Base-by-base conservation (phyloP, 2,888 invertebrate species). In the Steinernema scapterisci region DNA sequence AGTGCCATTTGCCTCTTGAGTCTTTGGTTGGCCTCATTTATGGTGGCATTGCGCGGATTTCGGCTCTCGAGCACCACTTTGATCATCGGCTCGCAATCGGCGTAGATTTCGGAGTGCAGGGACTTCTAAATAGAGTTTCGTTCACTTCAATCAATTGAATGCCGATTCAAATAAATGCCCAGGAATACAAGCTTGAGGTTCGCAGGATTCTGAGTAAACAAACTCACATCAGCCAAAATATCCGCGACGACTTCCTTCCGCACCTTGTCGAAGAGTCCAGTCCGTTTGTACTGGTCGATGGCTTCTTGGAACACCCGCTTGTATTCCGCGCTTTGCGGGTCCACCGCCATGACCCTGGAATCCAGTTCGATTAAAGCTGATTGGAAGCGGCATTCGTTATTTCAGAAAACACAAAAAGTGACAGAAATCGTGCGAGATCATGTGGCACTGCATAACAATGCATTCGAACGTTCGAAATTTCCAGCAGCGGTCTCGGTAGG, bases 211-310 rank as follows among this genome's bases (percentile, higher is more conserved):
- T 38, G 38, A 38, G 38, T 9, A 38, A 16, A 44, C 7, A 16
- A 23, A 63, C 63, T 31, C 27, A 63, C 63, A 31, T 63, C 27
- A 2, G 63, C 38, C 63, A 63, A 3, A n/a, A 63, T 21, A 16
- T 63, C 25, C 2, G 31, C 27, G 31, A 63, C 63, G 16, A 63
- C 63, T 27, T 63, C 63, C 16, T 63, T 63, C 38, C 63, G 27
- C 16, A 63, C 31, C 27, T 27, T 38, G 63, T 63, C 63, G 38
- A 63, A 63, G 31, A 63, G 31, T 31, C 63, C 63, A 13, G 31
- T n/a, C 25, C 63, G 27, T 27, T 63, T 63, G 63, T 63, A 63
- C 63, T 63, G 63, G 25, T 27, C 63, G 16, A 63, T 63, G 7
- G 63, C 27, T 16, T 25, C 31, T 13, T 63, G 23, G 27, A 21